phyloP scores from a whole-genome alignment of 2,888 invertebrate species.

The Neoscelio sp. region DNA sequence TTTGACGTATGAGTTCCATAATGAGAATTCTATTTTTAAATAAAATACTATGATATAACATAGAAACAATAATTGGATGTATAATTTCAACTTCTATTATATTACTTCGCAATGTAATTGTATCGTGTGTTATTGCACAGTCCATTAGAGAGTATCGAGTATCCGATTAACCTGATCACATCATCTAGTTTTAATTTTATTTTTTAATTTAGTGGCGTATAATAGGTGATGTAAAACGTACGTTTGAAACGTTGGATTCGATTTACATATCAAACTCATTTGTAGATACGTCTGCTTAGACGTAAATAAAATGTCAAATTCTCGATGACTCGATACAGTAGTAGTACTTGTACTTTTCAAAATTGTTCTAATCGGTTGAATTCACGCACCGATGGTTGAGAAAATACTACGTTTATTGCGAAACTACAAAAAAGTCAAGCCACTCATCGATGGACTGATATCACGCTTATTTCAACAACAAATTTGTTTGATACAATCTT shows the following conservation, averaged over 20 bases:
- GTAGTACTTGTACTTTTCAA: slow-evolving; percentile 37
- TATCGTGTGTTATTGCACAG: slow-evolving; percentile 30
- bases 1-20: no score
- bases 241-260: background rate
- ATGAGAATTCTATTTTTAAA: no score
- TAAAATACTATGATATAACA: background rate
- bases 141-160: slow-evolving; percentile 37
- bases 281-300: background rate
- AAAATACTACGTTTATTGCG: slow-evolving; percentile 61
- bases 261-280: background rate
- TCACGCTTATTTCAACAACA: slow-evolving; percentile 64
- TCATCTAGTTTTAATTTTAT: slow-evolving; percentile 31
- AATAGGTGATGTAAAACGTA: slow-evolving; percentile 17
- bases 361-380: slow-evolving; percentile 41
- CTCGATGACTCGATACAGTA: no score
- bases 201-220: slow-evolving; percentile 21
- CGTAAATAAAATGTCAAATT: no score
- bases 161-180: slow-evolving; percentile 25
- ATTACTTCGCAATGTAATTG: slow-evolving; percentile 21
- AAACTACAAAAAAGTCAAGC: slow-evolving; percentile 55
- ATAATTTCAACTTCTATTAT: slow-evolving; percentile 2
- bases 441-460: slow-evolving; percentile 56
- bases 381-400: slow-evolving; percentile 66
- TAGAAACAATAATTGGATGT: background rate
- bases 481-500: slow-evolving; percentile 59